Evolutionary conservation across 2,888 invertebrate species (phyloP).

Genomic region (Melieria crassipennis): DNA sequence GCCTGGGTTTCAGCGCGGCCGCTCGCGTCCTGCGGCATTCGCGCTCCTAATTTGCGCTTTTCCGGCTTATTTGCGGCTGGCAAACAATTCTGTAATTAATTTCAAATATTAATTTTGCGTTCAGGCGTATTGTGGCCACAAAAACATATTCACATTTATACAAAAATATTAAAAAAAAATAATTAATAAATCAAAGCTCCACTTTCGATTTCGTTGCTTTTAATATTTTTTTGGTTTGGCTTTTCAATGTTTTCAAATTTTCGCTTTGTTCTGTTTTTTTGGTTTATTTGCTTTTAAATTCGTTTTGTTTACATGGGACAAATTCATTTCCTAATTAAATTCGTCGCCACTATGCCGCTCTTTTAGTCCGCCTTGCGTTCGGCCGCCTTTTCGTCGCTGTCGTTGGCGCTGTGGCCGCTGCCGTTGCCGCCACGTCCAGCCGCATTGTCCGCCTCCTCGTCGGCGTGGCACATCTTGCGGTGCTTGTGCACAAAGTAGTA

Average conservation of each 20-base stretch:
- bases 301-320: not conserved
- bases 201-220: not conserved
- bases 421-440: slow-evolving; percentile 19
- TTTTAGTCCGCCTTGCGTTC: slow-evolving; percentile 12
- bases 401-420: slow-evolving; percentile 26
- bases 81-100: slow-evolving; percentile 31
- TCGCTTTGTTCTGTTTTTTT: not conserved
- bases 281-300: slow-evolving; percentile 1
- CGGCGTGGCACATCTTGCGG: slow-evolving; percentile 83
- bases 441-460: slow-evolving; percentile 53
- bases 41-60: not conserved
- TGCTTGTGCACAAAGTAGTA: slow-evolving; percentile 95
- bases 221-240: not conserved
- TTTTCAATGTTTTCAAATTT: slow-evolving; percentile 6
- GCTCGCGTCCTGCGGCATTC: not conserved
- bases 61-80: not conserved
- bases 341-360: slow-evolving; percentile 29
- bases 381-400: not conserved
- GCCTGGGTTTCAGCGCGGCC: no score
- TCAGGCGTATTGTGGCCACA: not conserved
- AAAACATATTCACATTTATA: no score
- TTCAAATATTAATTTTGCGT: slow-evolving; percentile 19
- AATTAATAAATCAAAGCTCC: no score
- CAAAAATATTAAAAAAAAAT: not conserved
- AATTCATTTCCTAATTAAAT: slow-evolving; percentile 37